Conservation (phyloP, 2,888 invertebrate species). For the Ophion costatus region DNA sequence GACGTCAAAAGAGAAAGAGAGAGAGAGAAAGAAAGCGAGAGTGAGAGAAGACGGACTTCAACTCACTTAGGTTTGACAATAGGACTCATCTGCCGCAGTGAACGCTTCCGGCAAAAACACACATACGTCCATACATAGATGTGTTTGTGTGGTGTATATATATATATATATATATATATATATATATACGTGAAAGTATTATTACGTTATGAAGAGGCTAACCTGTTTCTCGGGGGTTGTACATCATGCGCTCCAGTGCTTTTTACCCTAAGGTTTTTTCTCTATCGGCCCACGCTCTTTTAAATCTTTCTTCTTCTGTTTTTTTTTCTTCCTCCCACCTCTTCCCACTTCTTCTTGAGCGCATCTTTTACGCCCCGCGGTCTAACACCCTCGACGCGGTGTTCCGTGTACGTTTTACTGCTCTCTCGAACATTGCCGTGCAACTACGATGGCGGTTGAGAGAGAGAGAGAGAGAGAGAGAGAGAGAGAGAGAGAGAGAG, state of each 20-base stretch:
- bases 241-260: conserved; percentile 19
- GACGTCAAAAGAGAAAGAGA: not conserved
- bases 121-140: not conserved
- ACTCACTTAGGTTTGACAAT: conserved; percentile 44
- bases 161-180: no score
- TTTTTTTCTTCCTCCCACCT: conserved; percentile 11
- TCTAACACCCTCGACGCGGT: conserved; percentile 46
- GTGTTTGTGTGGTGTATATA: not conserved
- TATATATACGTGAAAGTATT: conserved; percentile 29
- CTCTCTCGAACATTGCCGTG: conserved; percentile 10
- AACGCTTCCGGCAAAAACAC: conserved; percentile 16
- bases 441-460: not conserved
- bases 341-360: conserved; percentile 1
- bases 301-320: conserved; percentile 17
- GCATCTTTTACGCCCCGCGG: conserved; percentile 35
- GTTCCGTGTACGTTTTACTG: conserved; percentile 18
- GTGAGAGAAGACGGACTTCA: conserved; percentile 46
- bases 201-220: conserved; percentile 56
- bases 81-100: conserved; percentile 21
- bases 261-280: conserved; percentile 20
- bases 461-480: not conserved
- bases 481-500: conserved; percentile 5
- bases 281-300: conserved; percentile 7
- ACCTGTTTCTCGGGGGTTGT: conserved; percentile 44
- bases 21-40: not conserved